Evolutionary conservation across 1,140 invertebrate genomes (phyloP).

Genomic region (Forficula auricularia): DNA sequence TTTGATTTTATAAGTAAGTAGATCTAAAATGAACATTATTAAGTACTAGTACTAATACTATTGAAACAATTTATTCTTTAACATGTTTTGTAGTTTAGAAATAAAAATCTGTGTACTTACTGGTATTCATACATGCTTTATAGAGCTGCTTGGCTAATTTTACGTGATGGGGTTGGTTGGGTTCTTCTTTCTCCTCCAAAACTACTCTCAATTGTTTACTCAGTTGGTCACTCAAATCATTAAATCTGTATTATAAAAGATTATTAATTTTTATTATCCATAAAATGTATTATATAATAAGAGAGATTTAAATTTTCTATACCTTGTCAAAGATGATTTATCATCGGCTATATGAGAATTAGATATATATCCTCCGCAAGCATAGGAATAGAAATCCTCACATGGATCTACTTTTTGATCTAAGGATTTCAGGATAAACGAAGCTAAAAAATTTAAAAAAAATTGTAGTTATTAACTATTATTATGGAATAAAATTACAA

Average conservation of each 20-base stretch:
- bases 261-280: slow-evolving; percentile 6
- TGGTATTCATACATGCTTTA: slow-evolving; percentile 69
- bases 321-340: slow-evolving; percentile 19
- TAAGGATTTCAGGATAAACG: slow-evolving; percentile 33
- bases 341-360: slow-evolving; percentile 36
- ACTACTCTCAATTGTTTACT: slow-evolving; percentile 25
- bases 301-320: slow-evolving; percentile 2
- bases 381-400: slow-evolving; percentile 63
- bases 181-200: slow-evolving; percentile 43
- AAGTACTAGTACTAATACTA: too few species aligned
- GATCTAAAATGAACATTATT: too few species aligned
- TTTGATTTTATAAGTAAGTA: too few species aligned
- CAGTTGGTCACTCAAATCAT: slow-evolving; percentile 28
- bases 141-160: slow-evolving; percentile 59
- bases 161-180: slow-evolving; percentile 52
- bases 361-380: slow-evolving; percentile 36
- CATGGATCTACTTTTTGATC: slow-evolving; percentile 45
- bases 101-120: too few species aligned
- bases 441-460: slow-evolving; percentile 21
- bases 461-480: not conserved
- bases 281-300: not conserved
- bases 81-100: too few species aligned
- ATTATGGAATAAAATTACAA: not conserved
- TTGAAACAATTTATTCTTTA: too few species aligned
- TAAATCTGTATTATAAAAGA: slow-evolving; percentile 25